Evolutionary conservation across 1,140 invertebrate genomes (phyloP), one percentile per base, ranked within the genome.

Genomic region (Geopemphigus sp.): DNA sequence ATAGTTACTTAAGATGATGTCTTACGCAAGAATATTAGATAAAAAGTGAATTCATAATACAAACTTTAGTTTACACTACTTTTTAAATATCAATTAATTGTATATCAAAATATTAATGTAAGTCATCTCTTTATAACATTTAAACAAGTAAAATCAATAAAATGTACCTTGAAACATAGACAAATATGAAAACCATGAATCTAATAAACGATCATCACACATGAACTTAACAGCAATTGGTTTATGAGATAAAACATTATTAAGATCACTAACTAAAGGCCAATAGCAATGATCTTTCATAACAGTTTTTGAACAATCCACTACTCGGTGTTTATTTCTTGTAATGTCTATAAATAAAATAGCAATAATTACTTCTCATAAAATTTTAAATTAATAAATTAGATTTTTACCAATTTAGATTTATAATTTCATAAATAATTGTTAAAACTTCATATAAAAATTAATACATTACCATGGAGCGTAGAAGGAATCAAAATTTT

Each of bases 281-380:
- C 96, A 98, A 86, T 98, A 98, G 87, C 95, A 97, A 86, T 98
- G 97, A 84, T 98, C 94, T 86, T 95, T 97, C 94, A 98, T 97
- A 8, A 97, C 93, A 82, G 92, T 89, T 82, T 92, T 89, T 17
- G 90, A 92, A 85, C 96, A 98, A 84, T 98, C 95, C 10, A 98
- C 96, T n/a, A 98, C 95, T 83, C 89, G 54, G n/a, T 73, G 81
- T 66, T 14, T 61, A 22, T 73, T 73, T 74, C 32, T 76, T 3
- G 1, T 45, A 29, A 24, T 19, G 54, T 53, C 78, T 80, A 50
- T 14, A 22, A 72, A 54, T 14, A 74, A 29, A 59, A 26, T 50
- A 50, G 14, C 8, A 24, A 39, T 39, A 22, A 22, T 22, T n/a
- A 56, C 5, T n/a, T n/a, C 1, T n/a, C 8, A 39, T 39, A 39